These are phyloP conservation scores for Rana temporaria DNA, from an alignment of 2,113 vertebrate species.

Conservation along the genomic window DNA sequence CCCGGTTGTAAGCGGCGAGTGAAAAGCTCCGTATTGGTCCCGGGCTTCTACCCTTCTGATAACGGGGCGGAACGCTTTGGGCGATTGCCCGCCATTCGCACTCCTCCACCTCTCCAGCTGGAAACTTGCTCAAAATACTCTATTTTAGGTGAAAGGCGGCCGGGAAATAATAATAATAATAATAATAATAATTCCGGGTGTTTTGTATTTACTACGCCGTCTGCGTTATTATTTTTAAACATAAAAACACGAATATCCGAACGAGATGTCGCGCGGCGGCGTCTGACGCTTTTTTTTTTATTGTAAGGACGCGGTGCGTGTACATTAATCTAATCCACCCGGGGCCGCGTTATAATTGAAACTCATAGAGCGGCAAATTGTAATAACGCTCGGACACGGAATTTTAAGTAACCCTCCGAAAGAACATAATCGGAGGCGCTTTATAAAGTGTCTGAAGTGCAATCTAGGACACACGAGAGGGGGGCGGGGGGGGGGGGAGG, in stretches of 20 bases:
- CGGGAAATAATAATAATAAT: not conserved
- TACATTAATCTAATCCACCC: not conserved
- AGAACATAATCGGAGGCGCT: not conserved
- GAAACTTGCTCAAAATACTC: not conserved
- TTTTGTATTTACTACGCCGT: not conserved
- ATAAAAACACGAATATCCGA: not conserved
- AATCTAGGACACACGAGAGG: too few relatives aligned
- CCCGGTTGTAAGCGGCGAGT: too few relatives aligned
- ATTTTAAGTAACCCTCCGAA: not conserved
- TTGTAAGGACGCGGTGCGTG: too few relatives aligned
- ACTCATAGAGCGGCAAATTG: slow-evolving; percentile 23
- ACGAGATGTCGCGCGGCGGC: not conserved
- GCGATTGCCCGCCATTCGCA: too few relatives aligned
- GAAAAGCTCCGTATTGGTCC: too few relatives aligned
- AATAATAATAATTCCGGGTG: not conserved
- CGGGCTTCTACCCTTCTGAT: too few relatives aligned
- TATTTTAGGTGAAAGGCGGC: not conserved
- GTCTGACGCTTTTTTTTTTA: not conserved
- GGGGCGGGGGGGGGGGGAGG: too few relatives aligned
- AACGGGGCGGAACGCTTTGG: too few relatives aligned
- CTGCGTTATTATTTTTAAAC: not conserved
- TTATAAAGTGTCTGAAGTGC: too few relatives aligned
- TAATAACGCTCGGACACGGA: not conserved
- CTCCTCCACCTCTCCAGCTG: too few relatives aligned
- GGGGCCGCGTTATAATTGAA: slow-evolving; percentile 7